A percentile compares a stretch with the other conserved stretches of the same genome.
These are phyloP conservation scores for Rhinoderma darwinii DNA, from an alignment of 2,113 vertebrate genomes.

Conservation along the genomic window DNA sequence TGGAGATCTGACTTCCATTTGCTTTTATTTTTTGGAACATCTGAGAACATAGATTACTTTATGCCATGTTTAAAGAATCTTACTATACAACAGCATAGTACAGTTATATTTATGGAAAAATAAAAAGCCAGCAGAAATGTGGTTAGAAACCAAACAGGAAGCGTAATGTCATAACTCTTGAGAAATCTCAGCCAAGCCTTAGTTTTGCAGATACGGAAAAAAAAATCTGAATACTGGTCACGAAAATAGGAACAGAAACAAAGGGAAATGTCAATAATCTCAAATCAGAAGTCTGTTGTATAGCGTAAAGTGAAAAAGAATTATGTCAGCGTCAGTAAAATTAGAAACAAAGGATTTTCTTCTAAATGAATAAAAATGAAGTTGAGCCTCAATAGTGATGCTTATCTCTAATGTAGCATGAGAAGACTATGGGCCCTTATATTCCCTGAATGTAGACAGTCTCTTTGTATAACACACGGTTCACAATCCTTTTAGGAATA, in stretches of 20 bases:
- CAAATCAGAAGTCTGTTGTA: not conserved
- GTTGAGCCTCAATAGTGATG: no score
- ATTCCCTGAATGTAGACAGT: no score
- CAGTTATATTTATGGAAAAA: not conserved
- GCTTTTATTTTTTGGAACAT: not conserved
- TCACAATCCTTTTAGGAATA: no score
- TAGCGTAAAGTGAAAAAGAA: not conserved
- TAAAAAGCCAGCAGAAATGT: not conserved
- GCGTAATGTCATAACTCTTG: constrained; percentile 26
- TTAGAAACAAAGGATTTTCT: no score
- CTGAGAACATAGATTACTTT: not conserved
- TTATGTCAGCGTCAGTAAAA: not conserved
- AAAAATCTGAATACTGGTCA: constrained; percentile 17
- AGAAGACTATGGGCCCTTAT: no score
- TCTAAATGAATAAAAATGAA: no score
- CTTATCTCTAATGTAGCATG: no score
- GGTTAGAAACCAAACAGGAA: constrained; percentile 41
- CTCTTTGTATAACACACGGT: no score
- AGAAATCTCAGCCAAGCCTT: constrained; percentile 39
- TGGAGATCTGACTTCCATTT: not conserved
- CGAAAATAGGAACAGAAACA: constrained; percentile 52
- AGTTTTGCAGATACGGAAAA: not conserved
- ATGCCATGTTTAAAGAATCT: no score
- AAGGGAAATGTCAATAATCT: not conserved
- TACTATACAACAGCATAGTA: not conserved